These are phyloP conservation scores for Cyanistes caeruleus DNA, from an alignment of 2,113 vertebrate genomes.

Conservation along the genomic window DNA sequence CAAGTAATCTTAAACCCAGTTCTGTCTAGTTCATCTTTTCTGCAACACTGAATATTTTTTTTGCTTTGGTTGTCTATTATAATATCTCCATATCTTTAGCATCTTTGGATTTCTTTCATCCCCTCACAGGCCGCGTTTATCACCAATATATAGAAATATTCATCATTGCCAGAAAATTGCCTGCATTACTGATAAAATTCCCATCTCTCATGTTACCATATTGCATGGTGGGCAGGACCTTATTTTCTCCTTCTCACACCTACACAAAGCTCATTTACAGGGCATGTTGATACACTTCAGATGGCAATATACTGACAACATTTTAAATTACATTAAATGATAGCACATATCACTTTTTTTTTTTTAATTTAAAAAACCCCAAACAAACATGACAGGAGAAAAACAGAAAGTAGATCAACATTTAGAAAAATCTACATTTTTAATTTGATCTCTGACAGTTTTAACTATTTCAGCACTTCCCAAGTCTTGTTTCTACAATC, in stretches of 20 bases:
- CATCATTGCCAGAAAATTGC: not conserved
- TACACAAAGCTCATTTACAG: not conserved
- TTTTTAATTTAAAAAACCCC: not conserved
- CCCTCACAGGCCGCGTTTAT: not conserved
- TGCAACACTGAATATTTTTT: not conserved
- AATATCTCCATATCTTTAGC: not conserved
- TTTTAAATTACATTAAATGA: slow-evolving; percentile 15
- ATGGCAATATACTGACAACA: not conserved
- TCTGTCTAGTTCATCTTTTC: not conserved
- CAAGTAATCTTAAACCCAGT: not conserved
- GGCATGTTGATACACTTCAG: slow-evolving; percentile 26
- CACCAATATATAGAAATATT: not conserved
- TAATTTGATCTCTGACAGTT: not conserved
- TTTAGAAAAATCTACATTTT: not conserved
- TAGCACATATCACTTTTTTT: not conserved
- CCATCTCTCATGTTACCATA: not conserved
- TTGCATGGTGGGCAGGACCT: not conserved
- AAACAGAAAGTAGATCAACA: not conserved
- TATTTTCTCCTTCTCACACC: slow-evolving; percentile 22
- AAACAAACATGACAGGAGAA: not conserved
- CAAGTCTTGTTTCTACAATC: not conserved
- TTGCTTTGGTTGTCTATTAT: not conserved
- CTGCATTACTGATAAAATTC: not conserved
- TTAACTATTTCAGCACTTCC: not conserved
- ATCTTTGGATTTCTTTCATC: not conserved